A percentile compares a stretch with the other conserved stretches of the same genome.
Conservation (phyloP, 1,140 invertebrate genomes). For the Drosophila neocordata region DNA sequence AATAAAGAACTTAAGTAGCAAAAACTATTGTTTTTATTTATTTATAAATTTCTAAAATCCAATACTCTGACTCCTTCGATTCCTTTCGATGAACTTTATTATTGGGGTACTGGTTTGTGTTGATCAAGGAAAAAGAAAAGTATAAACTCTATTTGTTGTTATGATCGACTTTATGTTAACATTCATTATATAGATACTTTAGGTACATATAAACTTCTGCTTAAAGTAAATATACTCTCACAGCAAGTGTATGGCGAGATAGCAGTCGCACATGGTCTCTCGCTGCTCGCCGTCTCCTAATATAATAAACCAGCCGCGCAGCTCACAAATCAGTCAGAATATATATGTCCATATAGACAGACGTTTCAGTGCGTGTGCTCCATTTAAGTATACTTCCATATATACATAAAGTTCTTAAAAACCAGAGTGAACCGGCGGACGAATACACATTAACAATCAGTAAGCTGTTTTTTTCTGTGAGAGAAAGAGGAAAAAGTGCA, state of each 20-base stretch:
- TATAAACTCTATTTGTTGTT: too few relatives aligned
- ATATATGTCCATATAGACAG: slow-evolving; percentile 45
- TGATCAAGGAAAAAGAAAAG: too few relatives aligned
- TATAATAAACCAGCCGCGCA: slow-evolving; percentile 69
- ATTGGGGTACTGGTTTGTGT: too few relatives aligned
- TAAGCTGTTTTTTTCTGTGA: slow-evolving; percentile 56
- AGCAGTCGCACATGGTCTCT: neutral
- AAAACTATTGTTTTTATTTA: too few relatives aligned
- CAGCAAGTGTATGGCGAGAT: neutral
- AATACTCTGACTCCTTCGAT: too few relatives aligned
- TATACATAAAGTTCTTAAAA: slow-evolving; percentile 39
- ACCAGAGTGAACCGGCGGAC: slow-evolving; percentile 11
- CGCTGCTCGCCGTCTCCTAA: slow-evolving; percentile 19
- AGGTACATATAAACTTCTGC: too few relatives aligned
- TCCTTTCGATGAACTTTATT: too few relatives aligned
- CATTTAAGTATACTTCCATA: slow-evolving; percentile 4
- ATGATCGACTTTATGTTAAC: too few relatives aligned
- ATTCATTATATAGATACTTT: too few relatives aligned
- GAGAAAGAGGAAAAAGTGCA: slow-evolving; percentile 54
- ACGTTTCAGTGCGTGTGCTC: slow-evolving; percentile 37
- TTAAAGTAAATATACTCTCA: neutral
- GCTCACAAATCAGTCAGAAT: slow-evolving; percentile 62
- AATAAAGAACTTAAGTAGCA: too few relatives aligned
- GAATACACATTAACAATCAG: slow-evolving; percentile 21
- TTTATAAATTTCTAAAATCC: too few relatives aligned